Evolutionary conservation across 2,888 invertebrate genomes (phyloP), one percentile per base, ranked within the genome.

Genomic region (Thera obeliscata): DNA sequence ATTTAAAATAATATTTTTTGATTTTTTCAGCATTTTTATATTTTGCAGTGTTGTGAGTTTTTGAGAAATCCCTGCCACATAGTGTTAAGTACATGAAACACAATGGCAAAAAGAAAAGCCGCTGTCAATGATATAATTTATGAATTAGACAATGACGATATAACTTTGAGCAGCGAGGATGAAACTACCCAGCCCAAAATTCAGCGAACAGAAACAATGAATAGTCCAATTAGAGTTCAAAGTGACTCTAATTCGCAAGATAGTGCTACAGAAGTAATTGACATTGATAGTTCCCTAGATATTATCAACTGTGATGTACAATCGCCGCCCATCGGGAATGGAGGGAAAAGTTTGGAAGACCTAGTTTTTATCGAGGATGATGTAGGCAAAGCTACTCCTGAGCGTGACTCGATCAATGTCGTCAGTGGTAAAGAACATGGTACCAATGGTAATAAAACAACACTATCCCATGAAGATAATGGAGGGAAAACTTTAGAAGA

Each of bases 131-230:
- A 93, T 85, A 93, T 93, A 8, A 93, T 94, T 81, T 94, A 89
- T 81, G 94, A 94, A 86, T 86, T 94, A 74, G 91, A 93, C 74
- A 91, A 91, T 76, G 93, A 93, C 70, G 94, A 94, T 78, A 82
- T 91, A 70, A 90, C 86, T 78, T 75, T 87, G 55, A 93, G 93
- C 64, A 92, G 92, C 75, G 93, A 91, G 38, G 93, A 93, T 70
- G 93, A 93, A 82, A 83, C 78, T 78, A 90, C 82, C 77, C 86
- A 84, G 76, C 77, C 88, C 61, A 90, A 90, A 88, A 85, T 87
- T 69, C 81, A 75, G 77, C 84, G 87, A 73, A 76, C 80, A 46
- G 84, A 84, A 64, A 61, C 64, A 22, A 73, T 77, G 68, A 76
- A 66, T 36, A 72, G 57, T 52, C 71, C 72, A 48, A 78, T 76